Conservation (phyloP, 2,888 invertebrate genomes). For the Stictocephala bisonia region DNA sequence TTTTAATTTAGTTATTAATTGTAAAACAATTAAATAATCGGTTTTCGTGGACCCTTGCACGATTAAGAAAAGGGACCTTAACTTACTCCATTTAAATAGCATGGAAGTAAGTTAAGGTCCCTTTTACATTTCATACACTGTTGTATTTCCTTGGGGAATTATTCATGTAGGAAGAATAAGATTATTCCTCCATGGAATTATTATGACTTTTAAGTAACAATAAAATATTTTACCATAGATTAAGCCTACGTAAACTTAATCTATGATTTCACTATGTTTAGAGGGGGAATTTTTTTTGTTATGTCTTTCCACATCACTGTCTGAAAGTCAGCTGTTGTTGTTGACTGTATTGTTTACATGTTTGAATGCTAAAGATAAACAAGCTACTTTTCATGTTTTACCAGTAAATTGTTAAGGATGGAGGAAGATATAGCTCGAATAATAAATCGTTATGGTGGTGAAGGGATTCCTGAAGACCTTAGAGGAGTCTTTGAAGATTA, state of each 20-base stretch:
- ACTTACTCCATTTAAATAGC: slow-evolving; percentile 29
- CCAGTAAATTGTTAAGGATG: slow-evolving; percentile 2
- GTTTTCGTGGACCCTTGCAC: slow-evolving; percentile 9
- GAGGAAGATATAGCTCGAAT: slow-evolving; percentile 9
- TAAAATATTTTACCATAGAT: not conserved
- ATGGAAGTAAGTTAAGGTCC: slow-evolving; percentile 2
- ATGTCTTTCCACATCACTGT: not conserved
- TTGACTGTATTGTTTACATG: not conserved
- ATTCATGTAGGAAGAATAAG: not conserved
- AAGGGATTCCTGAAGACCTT: slow-evolving; percentile 5
- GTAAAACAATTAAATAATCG: not conserved
- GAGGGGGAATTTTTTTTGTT: not conserved
- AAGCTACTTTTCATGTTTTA: slow-evolving; percentile 2
- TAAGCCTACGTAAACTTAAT: not conserved
- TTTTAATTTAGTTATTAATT: not conserved
- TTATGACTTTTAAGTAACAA: slow-evolving; percentile 9
- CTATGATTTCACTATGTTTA: slow-evolving; percentile 1
- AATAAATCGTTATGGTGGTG: slow-evolving; percentile 9
- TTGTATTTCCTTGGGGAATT: slow-evolving; percentile 20
- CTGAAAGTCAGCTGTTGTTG: not conserved
- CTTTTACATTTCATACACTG: slow-evolving; percentile 16
- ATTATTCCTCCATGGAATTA: not conserved
- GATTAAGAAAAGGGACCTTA: slow-evolving; percentile 17
- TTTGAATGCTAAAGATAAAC: slow-evolving; percentile 3
- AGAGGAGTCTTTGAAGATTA: not conserved